Evolutionary conservation across 2,113 vertebrate genomes (phyloP).

Genomic region (Tragelaphus buxtoni): DNA sequence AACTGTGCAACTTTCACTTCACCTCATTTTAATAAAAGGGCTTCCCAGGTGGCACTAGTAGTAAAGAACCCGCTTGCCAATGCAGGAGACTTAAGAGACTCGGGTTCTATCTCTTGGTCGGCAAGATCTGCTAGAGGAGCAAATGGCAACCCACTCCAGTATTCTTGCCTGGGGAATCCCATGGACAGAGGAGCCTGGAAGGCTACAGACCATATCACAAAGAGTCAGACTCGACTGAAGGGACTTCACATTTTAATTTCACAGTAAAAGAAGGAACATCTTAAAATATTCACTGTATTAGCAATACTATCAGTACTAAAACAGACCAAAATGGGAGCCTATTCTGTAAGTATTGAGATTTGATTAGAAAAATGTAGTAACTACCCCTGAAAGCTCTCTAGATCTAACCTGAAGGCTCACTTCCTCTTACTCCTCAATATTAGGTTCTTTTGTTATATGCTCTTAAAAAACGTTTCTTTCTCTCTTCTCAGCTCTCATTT

Average conservation of each 20-base stretch:
- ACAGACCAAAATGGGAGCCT: neutral
- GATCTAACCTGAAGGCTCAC: neutral
- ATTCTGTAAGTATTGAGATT: neutral
- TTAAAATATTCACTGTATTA: neutral
- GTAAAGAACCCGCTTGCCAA: neutral
- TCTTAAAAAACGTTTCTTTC: neutral
- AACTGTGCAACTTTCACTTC: neutral
- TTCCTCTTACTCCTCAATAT: neutral
- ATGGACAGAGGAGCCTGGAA: neutral
- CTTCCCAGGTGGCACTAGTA: neutral
- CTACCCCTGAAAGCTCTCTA: neutral
- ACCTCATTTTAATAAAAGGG: neutral
- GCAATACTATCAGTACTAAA: neutral
- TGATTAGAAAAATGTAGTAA: slow-evolving; percentile 11
- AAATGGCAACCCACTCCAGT: neutral
- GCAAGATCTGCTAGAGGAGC: neutral
- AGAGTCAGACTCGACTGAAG: neutral
- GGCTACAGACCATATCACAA: neutral
- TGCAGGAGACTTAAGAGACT: neutral
- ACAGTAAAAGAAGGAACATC: neutral
- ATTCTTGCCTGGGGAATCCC: neutral
- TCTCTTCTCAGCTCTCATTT: neutral
- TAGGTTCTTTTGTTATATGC: neutral
- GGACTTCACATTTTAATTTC: neutral
- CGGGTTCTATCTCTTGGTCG: neutral